Evolutionary conservation across 2,113 vertebrate genomes (phyloP).

Genomic region (Sminthopsis crassicaudata): DNA sequence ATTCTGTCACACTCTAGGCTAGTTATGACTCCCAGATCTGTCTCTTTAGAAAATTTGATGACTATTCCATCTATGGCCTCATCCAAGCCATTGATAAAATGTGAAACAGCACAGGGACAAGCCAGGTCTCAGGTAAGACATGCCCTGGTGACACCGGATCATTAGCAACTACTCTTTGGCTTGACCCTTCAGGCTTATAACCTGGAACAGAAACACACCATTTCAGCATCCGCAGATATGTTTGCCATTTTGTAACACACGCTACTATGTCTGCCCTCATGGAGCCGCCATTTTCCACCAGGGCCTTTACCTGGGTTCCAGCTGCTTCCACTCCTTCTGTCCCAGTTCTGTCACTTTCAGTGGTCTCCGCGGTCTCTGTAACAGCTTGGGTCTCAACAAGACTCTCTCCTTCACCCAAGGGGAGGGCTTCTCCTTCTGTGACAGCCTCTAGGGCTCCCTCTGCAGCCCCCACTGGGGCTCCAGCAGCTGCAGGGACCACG

Average conservation of each 20-base stretch:
- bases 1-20: neutral
- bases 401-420: conserved; percentile 17
- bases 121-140: neutral
- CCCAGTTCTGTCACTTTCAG: conserved; percentile 73
- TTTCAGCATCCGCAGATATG: neutral
- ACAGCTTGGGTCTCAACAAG: conserved; percentile 44
- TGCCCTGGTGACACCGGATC: neutral
- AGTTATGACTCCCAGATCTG: neutral
- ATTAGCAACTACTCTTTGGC: neutral
- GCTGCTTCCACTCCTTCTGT: conserved; percentile 79
- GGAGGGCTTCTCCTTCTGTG: conserved; percentile 26
- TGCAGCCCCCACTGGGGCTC: conserved; percentile 40
- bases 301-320: conserved; percentile 74
- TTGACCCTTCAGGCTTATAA: neutral
- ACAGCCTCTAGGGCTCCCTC: conserved; percentile 25
- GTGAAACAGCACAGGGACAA: neutral
- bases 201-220: neutral
- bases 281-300: accelerated
- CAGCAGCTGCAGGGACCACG: conserved; percentile 37
- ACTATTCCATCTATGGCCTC: neutral
- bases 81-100: neutral
- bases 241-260: neutral
- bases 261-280: neutral
- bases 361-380: conserved; percentile 58
- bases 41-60: neutral